Evolutionary conservation across 2,113 vertebrate species (phyloP), one percentile per base, ranked within the genome.

Genomic region (Atherinomorus stipes): DNA sequence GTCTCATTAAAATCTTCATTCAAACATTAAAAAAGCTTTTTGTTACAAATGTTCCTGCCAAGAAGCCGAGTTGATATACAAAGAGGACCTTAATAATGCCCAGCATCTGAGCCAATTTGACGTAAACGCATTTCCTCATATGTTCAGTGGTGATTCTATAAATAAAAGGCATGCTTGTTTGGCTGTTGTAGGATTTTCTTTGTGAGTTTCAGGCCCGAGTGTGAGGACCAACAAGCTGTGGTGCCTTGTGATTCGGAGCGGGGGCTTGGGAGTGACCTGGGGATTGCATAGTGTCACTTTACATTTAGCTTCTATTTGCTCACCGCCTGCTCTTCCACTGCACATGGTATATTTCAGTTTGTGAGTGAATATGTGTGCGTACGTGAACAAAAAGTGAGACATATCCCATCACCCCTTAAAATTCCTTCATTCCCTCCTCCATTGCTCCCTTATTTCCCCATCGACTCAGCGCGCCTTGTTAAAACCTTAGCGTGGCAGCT

Each of bases 1-100:
- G 73, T 78, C 89, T 93, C 91, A 90, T 93, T 91, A 93, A 93
- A 92, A 92, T 79, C 71, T 88, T 91, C 89, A 91, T 91, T 92
- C 90, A 89, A 88, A 89, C 90, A 91, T 91, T 91, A 90, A 90
- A 91, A 92, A 93, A 86, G 85, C 88, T 91, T 90, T 90, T 89
- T 87, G 80, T 90, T 89, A 88, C 85, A 88, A 91, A 91, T 88
- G 85, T 75, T 49, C 78, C 85, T 89, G 88, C 88, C 83, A 84
- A 85, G 81, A 91, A 84, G 84, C 80, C 28, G 80, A 90, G 82
- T 87, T 81, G 88, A 89, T 85, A 82, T 69, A 76, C 86, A 84
- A 84, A 85, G 82, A 74, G 58, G 73, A 25, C 64, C 13, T 13
- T 74, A 75, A 83, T 85, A 86, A 84, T 65, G 61, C 31, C 21